Evolutionary conservation across 2,888 invertebrate species (phyloP), one percentile per base, ranked within the genome.

Genomic region (Petrolisthes cinctipes): DNA sequence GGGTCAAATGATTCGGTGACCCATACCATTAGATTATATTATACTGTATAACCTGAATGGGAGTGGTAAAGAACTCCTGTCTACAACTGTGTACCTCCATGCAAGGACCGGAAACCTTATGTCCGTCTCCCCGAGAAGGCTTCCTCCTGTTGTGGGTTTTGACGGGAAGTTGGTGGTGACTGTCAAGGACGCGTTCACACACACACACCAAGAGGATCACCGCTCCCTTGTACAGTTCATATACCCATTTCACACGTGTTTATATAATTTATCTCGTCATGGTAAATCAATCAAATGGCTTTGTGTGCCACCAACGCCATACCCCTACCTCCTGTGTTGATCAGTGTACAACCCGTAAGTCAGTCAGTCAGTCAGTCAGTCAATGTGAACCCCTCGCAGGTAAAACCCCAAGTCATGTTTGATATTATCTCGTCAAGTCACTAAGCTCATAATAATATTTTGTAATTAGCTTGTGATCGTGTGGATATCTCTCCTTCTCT

Each of bases 401-500:
- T 61, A 61, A 61, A 61, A 11, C 61, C 61, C 61, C 71, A 11
- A 71, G 71, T 71, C 71, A 71, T 6, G 20, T 71, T 71, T 71
- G 14, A n/a, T 71, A 71, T 71, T 71, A 71, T 71, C 71, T 71
- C 71, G 71, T 71, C 71, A 71, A 71, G 71, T 11, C 71, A 71
- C n/a, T 71, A 71, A 20, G 71, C 11, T 71, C 71, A 71, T 37
- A 37, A 37, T 37, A 37, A 71, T 71, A 71, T 71, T 71, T 71
- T 71, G 71, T 71, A 71, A 71, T n/a, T 71, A 71, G n/a, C 71
- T 71, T n/a, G 71, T 71, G 71, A 71, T n/a, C 71, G 61, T 61
- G 61, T 61, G 61, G 61, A 37, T 37, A 37, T 37, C 37, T 37
- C 37, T 37, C 37, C 37, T 37, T 37, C 37, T 37, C 37, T 37